Conservation (phyloP, 1,140 invertebrate genomes). For the Cydia splendana region DNA sequence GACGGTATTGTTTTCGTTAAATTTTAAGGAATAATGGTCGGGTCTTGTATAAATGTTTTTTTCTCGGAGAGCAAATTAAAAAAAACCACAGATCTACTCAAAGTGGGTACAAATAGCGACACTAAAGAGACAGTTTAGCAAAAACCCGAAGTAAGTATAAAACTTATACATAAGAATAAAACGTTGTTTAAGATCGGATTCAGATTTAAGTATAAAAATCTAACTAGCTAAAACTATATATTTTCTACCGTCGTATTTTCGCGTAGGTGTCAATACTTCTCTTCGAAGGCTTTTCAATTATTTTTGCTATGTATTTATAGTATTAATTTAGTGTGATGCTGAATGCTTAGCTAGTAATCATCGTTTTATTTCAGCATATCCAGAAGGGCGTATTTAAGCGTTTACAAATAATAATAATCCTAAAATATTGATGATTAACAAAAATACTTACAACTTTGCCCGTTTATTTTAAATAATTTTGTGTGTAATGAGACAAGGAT, state of each 20-base stretch:
- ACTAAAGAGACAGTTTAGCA: neutral
- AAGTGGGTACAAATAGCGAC: neutral
- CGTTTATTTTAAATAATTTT: neutral
- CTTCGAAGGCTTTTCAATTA: slow-evolving; percentile 57
- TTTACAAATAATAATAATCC: neutral
- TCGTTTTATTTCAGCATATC: slow-evolving; percentile 56
- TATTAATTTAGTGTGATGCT: slow-evolving; percentile 38
- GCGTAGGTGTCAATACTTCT: slow-evolving; percentile 8
- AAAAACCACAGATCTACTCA: neutral
- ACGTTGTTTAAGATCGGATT: neutral
- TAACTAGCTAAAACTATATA: slow-evolving; percentile 28
- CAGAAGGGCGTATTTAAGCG: slow-evolving; percentile 27
- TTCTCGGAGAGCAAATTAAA: too few species aligned
- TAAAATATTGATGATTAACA: neutral
- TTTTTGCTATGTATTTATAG: slow-evolving; percentile 72
- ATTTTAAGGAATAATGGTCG: too few species aligned
- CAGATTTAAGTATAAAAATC: neutral
- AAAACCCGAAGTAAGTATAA: neutral
- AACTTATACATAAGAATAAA: neutral
- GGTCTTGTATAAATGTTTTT: too few species aligned
- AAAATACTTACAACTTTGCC: neutral
- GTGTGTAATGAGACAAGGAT: too few species aligned
- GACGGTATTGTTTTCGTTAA: too few species aligned
- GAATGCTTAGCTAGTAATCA: slow-evolving; percentile 27
- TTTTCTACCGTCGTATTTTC: slow-evolving; percentile 35